A percentile compares a stretch with the other conserved stretches of the same genome.
phyloP scores from a whole-genome alignment of 2,797 vertebrate species.

The Gambelia wislizenii region DNA sequence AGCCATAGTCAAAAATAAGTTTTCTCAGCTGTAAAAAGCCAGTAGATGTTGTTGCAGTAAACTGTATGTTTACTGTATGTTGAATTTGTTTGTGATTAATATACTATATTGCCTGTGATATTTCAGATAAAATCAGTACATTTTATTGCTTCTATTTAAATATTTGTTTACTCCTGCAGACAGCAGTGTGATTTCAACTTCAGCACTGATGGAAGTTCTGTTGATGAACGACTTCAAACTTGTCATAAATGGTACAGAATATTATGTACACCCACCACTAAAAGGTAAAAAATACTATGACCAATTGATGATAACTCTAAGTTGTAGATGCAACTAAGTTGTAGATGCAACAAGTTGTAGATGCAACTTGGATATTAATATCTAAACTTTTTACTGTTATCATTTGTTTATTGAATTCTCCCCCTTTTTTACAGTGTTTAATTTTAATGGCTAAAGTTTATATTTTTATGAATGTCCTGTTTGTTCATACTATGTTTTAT shows the following conservation, averaged over 20 bases:
- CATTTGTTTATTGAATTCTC: not conserved
- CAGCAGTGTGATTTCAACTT: constrained; percentile 82
- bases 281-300: constrained; percentile 78
- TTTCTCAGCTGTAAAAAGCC: too few species aligned
- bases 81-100: not conserved
- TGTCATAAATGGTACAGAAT: constrained; percentile 82
- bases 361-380: not conserved
- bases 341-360: too few species aligned
- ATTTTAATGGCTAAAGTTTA: too few species aligned
- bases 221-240: constrained; percentile 90
- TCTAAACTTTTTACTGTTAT: not conserved
- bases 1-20: too few species aligned
- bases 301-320: too few species aligned
- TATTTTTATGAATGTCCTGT: too few species aligned
- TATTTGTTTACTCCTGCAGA: constrained; percentile 77
- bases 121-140: not conserved
- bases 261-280: constrained; percentile 79
- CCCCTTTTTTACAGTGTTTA: too few species aligned
- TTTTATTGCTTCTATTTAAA: not conserved
- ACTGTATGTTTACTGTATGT: not conserved
- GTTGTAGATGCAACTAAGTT: too few species aligned
- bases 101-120: not conserved
- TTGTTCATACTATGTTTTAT: too few species aligned
- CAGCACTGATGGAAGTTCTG: constrained; percentile 84
- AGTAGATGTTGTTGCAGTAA: not conserved